phyloP scores from a whole-genome alignment of 2,888 invertebrate species.

The Cantharis rustica region DNA sequence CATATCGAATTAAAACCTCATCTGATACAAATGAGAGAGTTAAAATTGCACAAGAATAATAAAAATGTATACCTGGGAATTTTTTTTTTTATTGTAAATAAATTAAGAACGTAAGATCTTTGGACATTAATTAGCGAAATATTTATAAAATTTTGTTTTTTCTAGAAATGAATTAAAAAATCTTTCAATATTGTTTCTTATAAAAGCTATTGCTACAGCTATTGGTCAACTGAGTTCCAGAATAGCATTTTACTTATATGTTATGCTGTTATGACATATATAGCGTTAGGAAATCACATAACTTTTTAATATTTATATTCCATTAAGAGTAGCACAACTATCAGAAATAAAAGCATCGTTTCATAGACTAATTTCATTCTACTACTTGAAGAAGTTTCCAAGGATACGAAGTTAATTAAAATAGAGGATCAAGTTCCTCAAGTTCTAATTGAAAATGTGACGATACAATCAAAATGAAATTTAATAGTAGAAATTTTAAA shows the following conservation, averaged over 20 bases:
- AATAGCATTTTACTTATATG: too few species aligned
- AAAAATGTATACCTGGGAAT: constrained; percentile 64
- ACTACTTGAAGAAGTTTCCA: constrained; percentile 61
- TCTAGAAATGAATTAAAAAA: constrained; percentile 63
- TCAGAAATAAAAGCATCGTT: constrained; percentile 80
- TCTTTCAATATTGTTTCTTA: constrained; percentile 45
- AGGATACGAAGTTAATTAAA: not conserved
- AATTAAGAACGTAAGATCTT: constrained; percentile 69
- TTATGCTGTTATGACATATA: constrained; percentile 61
- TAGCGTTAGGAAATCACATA: constrained; percentile 70
- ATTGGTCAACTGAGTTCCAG: too few species aligned
- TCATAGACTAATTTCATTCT: constrained; percentile 67
- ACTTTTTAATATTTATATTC: constrained; percentile 89
- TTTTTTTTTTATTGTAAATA: constrained; percentile 76
- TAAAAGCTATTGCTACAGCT: constrained; percentile 43
- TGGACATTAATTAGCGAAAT: not conserved
- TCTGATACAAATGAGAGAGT: constrained; percentile 81
- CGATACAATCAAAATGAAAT: constrained; percentile 62
- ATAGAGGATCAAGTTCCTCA: not conserved
- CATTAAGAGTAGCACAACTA: constrained; percentile 79
- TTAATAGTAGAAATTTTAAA: constrained; percentile 49
- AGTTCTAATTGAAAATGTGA: constrained; percentile 60
- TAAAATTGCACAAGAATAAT: constrained; percentile 84
- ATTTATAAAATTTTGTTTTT: not conserved
- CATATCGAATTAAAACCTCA: constrained; percentile 17